These are phyloP conservation scores for Serripes groenlandicus DNA, from an alignment of 2,888 invertebrate genomes.

Conservation along the genomic window DNA sequence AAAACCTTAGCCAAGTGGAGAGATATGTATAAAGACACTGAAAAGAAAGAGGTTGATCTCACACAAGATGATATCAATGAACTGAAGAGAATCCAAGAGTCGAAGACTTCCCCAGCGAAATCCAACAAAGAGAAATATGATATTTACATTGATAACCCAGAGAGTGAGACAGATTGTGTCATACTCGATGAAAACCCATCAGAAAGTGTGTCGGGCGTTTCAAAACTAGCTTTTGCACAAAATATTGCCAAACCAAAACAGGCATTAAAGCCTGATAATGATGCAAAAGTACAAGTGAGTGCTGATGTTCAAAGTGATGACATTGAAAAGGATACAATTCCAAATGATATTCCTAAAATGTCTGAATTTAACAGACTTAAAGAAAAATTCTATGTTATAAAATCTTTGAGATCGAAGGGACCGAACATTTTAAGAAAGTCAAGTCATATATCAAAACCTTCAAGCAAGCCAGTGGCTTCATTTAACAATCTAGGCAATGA, in stretches of 20 bases:
- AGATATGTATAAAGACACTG: constrained; percentile 31
- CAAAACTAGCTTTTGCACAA: background rate
- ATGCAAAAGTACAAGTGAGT: background rate
- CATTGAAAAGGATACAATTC: background rate
- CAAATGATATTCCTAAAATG: too few relatives aligned
- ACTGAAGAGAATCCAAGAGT: constrained; percentile 28
- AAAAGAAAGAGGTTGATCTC: constrained; percentile 28
- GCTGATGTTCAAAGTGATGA: background rate
- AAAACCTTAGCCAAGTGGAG: constrained; percentile 45
- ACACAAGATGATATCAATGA: constrained; percentile 36
- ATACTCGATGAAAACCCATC: background rate
- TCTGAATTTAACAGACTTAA: too few relatives aligned
- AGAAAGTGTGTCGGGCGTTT: background rate
- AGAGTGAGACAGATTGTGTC: constrained; percentile 16
- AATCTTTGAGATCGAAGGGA: background rate
- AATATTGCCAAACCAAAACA: background rate
- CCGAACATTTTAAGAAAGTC: constrained; percentile 11
- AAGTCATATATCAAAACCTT: background rate
- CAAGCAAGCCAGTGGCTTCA: background rate
- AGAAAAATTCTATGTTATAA: too few relatives aligned
- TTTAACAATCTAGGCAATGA: background rate
- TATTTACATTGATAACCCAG: constrained; percentile 67
- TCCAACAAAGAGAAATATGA: constrained; percentile 35
- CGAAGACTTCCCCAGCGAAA: constrained; percentile 7
- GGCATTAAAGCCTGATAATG: background rate